phyloP scores from a whole-genome alignment of 2,797 vertebrate species.

The Sebastes iracundus region DNA sequence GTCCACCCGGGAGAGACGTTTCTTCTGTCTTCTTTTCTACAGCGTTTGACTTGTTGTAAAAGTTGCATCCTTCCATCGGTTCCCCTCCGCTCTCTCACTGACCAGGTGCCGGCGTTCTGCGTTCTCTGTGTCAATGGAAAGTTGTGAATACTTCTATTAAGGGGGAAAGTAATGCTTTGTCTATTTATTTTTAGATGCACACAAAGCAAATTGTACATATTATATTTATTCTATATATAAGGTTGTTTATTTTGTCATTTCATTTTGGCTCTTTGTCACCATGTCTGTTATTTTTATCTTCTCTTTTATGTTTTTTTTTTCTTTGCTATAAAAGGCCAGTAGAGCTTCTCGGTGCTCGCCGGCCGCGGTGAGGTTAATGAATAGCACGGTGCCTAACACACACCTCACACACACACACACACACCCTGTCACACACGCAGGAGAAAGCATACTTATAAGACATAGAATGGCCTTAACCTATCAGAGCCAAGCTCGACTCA shows the following conservation, averaged over 20 bases:
- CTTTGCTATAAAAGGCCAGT: conserved; percentile 70
- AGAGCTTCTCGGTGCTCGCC: conserved; percentile 58
- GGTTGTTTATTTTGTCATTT: conserved; percentile 84
- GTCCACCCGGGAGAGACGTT: neutral
- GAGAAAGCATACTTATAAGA: conserved; percentile 48
- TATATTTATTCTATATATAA: conserved; percentile 90
- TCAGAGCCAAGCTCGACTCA: conserved; percentile 74
- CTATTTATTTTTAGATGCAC: conserved; percentile 88
- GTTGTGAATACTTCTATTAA: conserved; percentile 85
- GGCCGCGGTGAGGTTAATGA: conserved; percentile 55
- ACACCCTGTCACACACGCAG: conserved; percentile 9
- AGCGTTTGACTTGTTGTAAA: conserved; percentile 27
- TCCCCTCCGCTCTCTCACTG: conserved; percentile 62
- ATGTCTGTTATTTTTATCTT: conserved; percentile 53
- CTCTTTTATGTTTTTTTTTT: conserved; percentile 47
- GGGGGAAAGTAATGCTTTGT: conserved; percentile 80
- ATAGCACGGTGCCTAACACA: conserved; percentile 79
- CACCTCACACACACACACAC: conserved; percentile 26
- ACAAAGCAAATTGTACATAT: conserved; percentile 87
- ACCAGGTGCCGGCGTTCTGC: conserved; percentile 72
- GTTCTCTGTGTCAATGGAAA: conserved; percentile 62
- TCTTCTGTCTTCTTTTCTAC: conserved; percentile 29
- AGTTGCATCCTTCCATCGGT: conserved; percentile 41
- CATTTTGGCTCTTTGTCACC: conserved; percentile 71
- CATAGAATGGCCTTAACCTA: conserved; percentile 79